These are phyloP conservation scores for Sphinx pinastri DNA, from an alignment of 2,888 invertebrate species.

Conservation along the genomic window DNA sequence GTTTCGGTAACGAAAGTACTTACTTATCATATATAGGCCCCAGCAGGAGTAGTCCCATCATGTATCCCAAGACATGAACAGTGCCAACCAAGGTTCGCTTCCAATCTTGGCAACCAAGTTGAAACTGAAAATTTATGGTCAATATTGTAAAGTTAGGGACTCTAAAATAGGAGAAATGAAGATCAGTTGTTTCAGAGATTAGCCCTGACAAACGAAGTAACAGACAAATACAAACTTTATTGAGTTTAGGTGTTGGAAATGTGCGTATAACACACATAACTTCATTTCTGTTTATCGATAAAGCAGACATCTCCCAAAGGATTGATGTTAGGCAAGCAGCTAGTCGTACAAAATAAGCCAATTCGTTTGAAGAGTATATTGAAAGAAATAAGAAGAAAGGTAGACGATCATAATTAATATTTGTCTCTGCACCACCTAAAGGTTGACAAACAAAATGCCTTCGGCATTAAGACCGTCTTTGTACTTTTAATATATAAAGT, in stretches of 20 bases:
- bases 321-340: neutral
- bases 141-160: neutral
- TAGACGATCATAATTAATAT: too few species aligned
- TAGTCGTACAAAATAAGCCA: neutral
- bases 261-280: too few species aligned
- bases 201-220: too few species aligned
- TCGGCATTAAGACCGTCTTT: too few species aligned
- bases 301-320: neutral
- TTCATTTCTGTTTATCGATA: too few species aligned
- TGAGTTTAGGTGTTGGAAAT: too few species aligned
- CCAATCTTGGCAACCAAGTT: slow-evolving; percentile 87
- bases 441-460: too few species aligned
- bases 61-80: slow-evolving; percentile 23
- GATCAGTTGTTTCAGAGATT: neutral
- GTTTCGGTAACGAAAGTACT: neutral
- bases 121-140: slow-evolving; percentile 73
- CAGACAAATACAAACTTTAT: too few species aligned
- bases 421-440: too few species aligned
- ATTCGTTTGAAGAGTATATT: too few species aligned
- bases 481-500: too few species aligned
- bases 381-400: too few species aligned
- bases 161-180: neutral
- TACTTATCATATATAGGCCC: slow-evolving; percentile 27
- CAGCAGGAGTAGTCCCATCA: slow-evolving; percentile 21
- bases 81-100: slow-evolving; percentile 89